These are phyloP conservation scores for Taenaris catops DNA, from an alignment of 2,888 invertebrate species.

Conservation along the genomic window DNA sequence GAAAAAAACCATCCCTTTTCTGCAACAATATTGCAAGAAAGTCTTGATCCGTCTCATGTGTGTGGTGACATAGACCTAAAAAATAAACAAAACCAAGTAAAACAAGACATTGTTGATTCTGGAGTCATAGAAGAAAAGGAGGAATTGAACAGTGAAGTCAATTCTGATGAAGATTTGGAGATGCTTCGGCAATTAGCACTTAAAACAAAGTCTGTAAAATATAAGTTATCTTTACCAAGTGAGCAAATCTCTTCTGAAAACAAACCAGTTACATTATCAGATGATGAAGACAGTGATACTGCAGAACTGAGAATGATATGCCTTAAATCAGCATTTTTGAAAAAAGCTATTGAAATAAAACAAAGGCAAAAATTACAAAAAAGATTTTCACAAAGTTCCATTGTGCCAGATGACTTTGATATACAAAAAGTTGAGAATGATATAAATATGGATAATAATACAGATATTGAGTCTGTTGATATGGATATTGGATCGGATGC, in stretches of 20 bases:
- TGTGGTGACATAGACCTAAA: slow-evolving; percentile 38
- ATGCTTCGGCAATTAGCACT: slow-evolving; percentile 62
- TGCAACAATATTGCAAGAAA: slow-evolving; percentile 18
- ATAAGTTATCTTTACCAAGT: slow-evolving; percentile 28
- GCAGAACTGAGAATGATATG: slow-evolving; percentile 82
- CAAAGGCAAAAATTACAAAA: slow-evolving; percentile 60
- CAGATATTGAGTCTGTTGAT: slow-evolving; percentile 72
- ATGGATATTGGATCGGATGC: slow-evolving; percentile 73
- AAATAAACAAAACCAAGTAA: slow-evolving; percentile 18
- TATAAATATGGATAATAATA: slow-evolving; percentile 47
- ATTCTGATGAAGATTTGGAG: slow-evolving; percentile 72
- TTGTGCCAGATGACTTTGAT: slow-evolving; percentile 45
- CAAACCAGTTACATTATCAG: slow-evolving; percentile 37
- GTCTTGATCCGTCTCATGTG: slow-evolving; percentile 37
- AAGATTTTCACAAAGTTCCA: slow-evolving; percentile 50
- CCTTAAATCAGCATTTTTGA: slow-evolving; percentile 83
- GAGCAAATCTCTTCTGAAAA: slow-evolving; percentile 25
- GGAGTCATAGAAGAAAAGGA: slow-evolving; percentile 24
- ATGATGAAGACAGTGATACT: slow-evolving; percentile 81
- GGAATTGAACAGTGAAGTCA: slow-evolving; percentile 31
- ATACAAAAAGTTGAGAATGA: slow-evolving; percentile 27
- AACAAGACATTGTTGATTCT: slow-evolving; percentile 34
- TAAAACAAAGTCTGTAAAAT: slow-evolving; percentile 56
- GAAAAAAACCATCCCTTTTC: neutral
- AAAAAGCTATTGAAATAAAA: slow-evolving; percentile 82